Evolutionary conservation across 2,888 invertebrate species (phyloP).

Genomic region (Tetanocera ferruginea): DNA sequence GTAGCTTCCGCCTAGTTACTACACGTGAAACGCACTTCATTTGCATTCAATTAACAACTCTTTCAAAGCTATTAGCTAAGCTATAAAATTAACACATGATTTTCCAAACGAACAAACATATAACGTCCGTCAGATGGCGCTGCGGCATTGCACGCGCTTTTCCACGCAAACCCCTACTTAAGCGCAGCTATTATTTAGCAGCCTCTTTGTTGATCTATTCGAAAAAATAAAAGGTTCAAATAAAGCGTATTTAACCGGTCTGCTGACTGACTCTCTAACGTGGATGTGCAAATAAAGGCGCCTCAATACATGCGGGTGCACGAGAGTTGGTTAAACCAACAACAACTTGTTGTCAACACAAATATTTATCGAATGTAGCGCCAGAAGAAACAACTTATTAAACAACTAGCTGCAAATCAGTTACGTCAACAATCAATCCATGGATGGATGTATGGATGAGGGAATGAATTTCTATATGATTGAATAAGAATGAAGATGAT

Average conservation of each 20-base stretch:
- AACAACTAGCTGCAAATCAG: constrained; percentile 17
- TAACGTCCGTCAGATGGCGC: background rate
- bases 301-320: background rate
- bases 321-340: background rate
- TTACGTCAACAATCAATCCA: constrained; percentile 14
- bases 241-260: background rate
- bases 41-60: constrained; percentile 56
- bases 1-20: too few species aligned
- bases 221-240: background rate
- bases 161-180: background rate
- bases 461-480: background rate
- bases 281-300: constrained; percentile 29
- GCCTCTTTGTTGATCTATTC: background rate
- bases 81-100: constrained; percentile 29
- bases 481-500: background rate
- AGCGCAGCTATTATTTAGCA: background rate
- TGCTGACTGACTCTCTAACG: background rate
- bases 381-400: constrained; percentile 10
- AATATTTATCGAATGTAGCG: constrained; percentile 27
- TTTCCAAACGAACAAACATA: background rate
- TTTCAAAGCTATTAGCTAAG: constrained; percentile 61
- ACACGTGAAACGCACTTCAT: background rate
- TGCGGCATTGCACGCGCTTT: constrained; percentile 6
- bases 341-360: constrained; percentile 13
- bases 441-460: background rate